These are phyloP conservation scores for Ylistrum balloti DNA, from an alignment of 1,140 invertebrate species.

Conservation along the genomic window DNA sequence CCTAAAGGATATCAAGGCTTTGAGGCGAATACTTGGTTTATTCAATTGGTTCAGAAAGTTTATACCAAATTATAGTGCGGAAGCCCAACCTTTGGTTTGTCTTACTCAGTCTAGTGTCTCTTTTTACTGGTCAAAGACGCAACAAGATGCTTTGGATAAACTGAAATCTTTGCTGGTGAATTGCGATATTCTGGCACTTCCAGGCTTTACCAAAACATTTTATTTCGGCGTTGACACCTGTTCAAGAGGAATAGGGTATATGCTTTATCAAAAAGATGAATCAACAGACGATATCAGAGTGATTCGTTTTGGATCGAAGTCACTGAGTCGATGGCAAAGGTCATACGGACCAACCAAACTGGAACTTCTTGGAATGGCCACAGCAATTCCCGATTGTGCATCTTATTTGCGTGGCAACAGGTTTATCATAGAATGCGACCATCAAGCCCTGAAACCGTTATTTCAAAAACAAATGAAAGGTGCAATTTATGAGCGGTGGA, in stretches of 20 bases:
- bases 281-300: not conserved
- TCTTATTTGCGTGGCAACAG: not conserved
- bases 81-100: not conserved
- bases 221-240: constrained; percentile 40
- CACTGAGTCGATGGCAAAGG: constrained; percentile 44
- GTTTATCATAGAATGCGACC: constrained; percentile 46
- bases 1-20: not conserved
- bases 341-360: constrained; percentile 53
- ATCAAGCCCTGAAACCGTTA: constrained; percentile 43
- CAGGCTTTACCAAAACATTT: constrained; percentile 45
- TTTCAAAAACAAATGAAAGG: constrained; percentile 49
- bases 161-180: constrained; percentile 47
- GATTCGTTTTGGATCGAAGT: constrained; percentile 49
- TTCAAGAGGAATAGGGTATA: constrained; percentile 49
- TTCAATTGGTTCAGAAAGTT: constrained; percentile 55
- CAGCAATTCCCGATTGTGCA: constrained; percentile 44
- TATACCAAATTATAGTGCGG: constrained; percentile 50
- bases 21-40: constrained; percentile 13
- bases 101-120: not conserved
- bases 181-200: constrained; percentile 46
- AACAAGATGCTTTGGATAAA: constrained; percentile 43
- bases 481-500: constrained; percentile 48
- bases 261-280: constrained; percentile 48
- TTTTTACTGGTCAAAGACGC: constrained; percentile 47
- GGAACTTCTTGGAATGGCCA: constrained; percentile 45